These are phyloP conservation scores for Pilophorus perplexus DNA, from an alignment of 2,888 invertebrate genomes.

Conservation along the genomic window DNA sequence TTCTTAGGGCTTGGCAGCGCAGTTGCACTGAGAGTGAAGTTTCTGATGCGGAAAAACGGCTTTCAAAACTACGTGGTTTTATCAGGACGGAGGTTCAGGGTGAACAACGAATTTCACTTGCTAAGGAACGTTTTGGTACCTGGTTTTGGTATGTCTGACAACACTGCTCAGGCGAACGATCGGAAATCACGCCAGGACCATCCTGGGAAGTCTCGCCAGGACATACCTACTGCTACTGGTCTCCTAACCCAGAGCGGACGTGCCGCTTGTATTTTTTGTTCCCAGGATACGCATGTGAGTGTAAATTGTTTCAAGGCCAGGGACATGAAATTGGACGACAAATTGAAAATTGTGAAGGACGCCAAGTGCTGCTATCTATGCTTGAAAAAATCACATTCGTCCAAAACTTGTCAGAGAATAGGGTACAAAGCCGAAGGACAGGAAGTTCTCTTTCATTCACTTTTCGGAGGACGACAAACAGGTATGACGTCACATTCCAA, in stretches of 20 bases:
- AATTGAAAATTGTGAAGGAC: neutral
- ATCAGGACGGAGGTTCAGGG: neutral
- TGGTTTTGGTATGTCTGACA: neutral
- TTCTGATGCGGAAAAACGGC: neutral
- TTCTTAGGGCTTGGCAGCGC: neutral
- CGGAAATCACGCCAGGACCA: neutral
- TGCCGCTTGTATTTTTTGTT: neutral
- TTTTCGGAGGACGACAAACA: slow-evolving; percentile 2
- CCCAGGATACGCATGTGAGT: neutral
- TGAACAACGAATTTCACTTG: neutral
- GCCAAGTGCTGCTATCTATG: neutral
- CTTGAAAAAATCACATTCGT: neutral
- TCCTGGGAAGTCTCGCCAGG: neutral
- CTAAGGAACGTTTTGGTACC: neutral
- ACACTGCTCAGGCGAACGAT: neutral
- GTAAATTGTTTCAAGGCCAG: neutral
- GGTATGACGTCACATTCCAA: neutral
- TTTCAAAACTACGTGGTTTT: neutral
- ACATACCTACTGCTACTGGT: neutral
- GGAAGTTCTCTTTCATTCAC: slow-evolving; percentile 1
- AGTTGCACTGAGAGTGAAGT: neutral
- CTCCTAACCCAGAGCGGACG: neutral
- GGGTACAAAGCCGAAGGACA: neutral
- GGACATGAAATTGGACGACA: neutral
- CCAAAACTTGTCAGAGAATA: neutral